Conservation (phyloP, 1,140 invertebrate genomes). For the Ectropis grisescens region DNA sequence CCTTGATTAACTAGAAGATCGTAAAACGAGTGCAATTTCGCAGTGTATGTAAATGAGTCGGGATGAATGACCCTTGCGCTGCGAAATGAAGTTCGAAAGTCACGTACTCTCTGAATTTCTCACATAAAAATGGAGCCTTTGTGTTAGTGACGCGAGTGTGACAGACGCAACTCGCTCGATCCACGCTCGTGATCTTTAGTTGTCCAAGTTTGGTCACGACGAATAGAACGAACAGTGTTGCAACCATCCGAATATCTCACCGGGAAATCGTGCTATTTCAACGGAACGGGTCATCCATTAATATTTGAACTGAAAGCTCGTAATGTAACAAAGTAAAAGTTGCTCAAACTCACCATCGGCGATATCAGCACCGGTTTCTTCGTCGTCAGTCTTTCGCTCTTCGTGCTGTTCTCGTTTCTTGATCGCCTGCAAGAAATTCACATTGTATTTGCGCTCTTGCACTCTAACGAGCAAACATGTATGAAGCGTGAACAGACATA, state of each 20-base stretch:
- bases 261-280: constrained; percentile 22
- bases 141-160: constrained; percentile 18
- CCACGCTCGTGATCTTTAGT: constrained; percentile 39
- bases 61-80: too few species aligned
- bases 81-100: constrained; percentile 10
- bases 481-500: too few species aligned
- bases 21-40: too few species aligned
- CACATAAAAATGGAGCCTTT: constrained; percentile 21
- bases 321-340: too few species aligned
- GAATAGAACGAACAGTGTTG: constrained; percentile 37
- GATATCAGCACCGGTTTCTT: constrained; percentile 40
- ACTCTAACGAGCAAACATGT: too few species aligned
- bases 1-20: too few species aligned
- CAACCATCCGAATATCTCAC: constrained; percentile 34
- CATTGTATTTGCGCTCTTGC: too few species aligned
- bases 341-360: constrained; percentile 44
- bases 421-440: constrained; percentile 46
- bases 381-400: constrained; percentile 48
- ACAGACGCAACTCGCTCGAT: constrained; percentile 15
- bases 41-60: too few species aligned
- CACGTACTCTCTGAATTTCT: constrained; percentile 13
- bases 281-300: too few species aligned
- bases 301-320: too few species aligned
- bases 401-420: constrained; percentile 56
- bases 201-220: constrained; percentile 42